Base-by-base conservation (phyloP, 1,140 invertebrate species). In the Antheraea pernyi region DNA sequence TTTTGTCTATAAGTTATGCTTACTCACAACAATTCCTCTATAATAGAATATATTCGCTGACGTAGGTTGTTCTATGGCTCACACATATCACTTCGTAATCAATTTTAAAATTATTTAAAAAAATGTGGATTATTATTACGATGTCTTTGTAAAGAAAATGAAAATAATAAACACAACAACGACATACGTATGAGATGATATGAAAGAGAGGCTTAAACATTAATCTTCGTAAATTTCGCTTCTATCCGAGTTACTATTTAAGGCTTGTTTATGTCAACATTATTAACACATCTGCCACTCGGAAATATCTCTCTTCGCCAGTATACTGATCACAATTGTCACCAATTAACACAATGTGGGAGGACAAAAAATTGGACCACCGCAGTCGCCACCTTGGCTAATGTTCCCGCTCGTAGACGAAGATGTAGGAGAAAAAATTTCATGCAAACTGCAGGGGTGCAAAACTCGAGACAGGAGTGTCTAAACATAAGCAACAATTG, bases 241-340 rank as follows among this genome's bases (percentile, higher is more conserved):
- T 53, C 16, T 53, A 13, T 1, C 16, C 46, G 5, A 16, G 11
- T 53, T 16, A 53, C 46, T n/a, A 19, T 18, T 30, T 13, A 61
- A 61, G 19, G 60, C 10, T 53, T 48, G 19, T 53, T 65, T 65
- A 65, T 70, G 60, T 68, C 69, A 73, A 80, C 73, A 75, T 75
- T 72, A 77, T 77, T 70, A 75, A 78, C 74, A 79, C 84, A 88
- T 86, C 79, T 88, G 83, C 80, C 46, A n/a, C 46, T 63, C 70
- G 86, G 85, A 88, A 88, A 90, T 85, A 88, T 89, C 85, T 86
- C 81, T 89, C 89, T 91, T 78, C 87, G 77, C 70, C 72, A 71
- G 79, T 75, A 73, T 80, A 78, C 76, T 83, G 82, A 88, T 86
- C 86, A 85, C 86, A 78, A 91, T 90, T 91, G 89, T 90, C 88